Evolutionary conservation across 1,140 invertebrate species (phyloP).

Genomic region (Brachionus angularis): DNA sequence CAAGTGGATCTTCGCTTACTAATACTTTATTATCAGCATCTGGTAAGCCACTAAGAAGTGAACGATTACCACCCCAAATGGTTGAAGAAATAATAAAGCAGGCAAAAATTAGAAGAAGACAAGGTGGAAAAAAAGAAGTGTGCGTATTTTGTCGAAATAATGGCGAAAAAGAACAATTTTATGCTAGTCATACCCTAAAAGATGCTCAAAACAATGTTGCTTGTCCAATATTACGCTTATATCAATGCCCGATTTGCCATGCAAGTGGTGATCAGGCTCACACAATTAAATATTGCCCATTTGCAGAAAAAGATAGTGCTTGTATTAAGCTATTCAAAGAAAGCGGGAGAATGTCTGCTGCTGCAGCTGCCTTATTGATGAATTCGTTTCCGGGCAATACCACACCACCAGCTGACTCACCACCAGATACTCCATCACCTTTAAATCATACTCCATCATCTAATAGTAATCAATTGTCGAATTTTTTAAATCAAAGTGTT

Average conservation of each 20-base stretch:
- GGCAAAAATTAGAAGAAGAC: slow-evolving; percentile 18
- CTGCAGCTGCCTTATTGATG: slow-evolving; percentile 16
- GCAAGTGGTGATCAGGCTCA: slow-evolving; percentile 45
- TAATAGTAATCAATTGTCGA: background rate
- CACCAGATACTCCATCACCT: slow-evolving; percentile 23
- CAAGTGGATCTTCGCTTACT: background rate
- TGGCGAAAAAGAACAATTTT: slow-evolving; percentile 40
- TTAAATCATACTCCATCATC: slow-evolving; percentile 6
- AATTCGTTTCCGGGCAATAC: background rate
- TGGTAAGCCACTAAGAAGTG: slow-evolving; percentile 29
- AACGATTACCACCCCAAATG: slow-evolving; percentile 27
- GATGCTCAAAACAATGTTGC: slow-evolving; percentile 33
- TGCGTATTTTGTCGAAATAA: slow-evolving; percentile 45
- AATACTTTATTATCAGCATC: slow-evolving; percentile 3
- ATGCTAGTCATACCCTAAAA: slow-evolving; percentile 36
- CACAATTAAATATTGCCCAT: slow-evolving; percentile 46
- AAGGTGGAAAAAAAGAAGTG: slow-evolving; percentile 41
- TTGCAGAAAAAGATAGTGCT: slow-evolving; percentile 38
- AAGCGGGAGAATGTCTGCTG: slow-evolving; percentile 1
- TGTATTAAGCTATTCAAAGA: background rate
- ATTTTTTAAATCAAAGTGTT: slow-evolving; percentile 10
- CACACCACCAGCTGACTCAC: slow-evolving; percentile 4
- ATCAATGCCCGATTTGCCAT: slow-evolving; percentile 45
- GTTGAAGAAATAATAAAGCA: slow-evolving; percentile 38
- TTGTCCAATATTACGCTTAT: slow-evolving; percentile 44